Percentiles rank a stretch among this genome's conserved stretches.
phyloP scores from a whole-genome alignment of 2,888 invertebrate genomes.

The Cecidostiba fungosa region DNA sequence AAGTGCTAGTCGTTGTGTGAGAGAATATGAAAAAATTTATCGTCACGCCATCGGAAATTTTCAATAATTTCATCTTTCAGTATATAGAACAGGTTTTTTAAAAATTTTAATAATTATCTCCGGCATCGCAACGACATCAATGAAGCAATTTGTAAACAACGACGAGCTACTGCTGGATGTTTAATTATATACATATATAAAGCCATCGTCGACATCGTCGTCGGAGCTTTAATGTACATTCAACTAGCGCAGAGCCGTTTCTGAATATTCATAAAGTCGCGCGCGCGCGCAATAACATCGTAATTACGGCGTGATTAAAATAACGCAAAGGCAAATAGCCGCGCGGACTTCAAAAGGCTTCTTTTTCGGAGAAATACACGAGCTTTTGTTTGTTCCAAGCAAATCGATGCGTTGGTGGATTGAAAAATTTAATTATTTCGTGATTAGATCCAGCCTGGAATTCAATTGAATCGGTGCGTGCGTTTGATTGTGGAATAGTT shows the following conservation, averaged over 20 bases:
- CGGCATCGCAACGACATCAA: no score
- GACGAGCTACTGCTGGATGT: background rate
- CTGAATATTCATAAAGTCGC: constrained; percentile 53
- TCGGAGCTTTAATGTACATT: background rate
- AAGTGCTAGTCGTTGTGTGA: no score
- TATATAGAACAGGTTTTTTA: no score
- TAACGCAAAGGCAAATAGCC: constrained; percentile 14
- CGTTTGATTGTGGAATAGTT: no score
- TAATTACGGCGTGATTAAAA: constrained; percentile 46
- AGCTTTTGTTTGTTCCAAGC: background rate
- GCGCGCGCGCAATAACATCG: background rate
- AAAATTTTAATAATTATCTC: no score
- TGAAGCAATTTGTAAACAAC: constrained; percentile 38
- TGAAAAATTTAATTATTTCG: background rate
- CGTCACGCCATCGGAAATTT: background rate
- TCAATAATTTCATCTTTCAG: no score
- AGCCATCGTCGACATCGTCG: background rate
- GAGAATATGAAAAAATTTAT: background rate
- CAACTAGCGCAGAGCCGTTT: background rate
- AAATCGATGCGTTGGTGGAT: no score
- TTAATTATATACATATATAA: constrained; percentile 41
- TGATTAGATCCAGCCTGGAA: constrained; percentile 12
- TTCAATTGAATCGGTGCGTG: no score
- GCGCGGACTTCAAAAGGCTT: background rate
- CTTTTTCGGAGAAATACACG: background rate